phyloP scores from a whole-genome alignment of 2,113 vertebrate genomes.

The Sus scrofa region DNA sequence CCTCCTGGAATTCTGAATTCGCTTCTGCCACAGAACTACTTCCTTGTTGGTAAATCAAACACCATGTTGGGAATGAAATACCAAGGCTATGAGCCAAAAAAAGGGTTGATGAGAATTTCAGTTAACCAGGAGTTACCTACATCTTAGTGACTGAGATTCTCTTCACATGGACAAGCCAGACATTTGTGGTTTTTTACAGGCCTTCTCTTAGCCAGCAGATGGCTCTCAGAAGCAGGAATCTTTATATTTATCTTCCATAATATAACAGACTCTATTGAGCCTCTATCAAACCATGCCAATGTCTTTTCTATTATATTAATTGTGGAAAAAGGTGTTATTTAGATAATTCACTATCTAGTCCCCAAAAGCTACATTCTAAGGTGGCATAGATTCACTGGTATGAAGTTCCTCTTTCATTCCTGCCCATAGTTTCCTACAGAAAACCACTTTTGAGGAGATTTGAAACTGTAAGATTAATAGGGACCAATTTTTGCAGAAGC shows the following conservation, averaged over 20 bases:
- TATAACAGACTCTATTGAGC: not conserved
- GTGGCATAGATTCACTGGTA: not conserved
- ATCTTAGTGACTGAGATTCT: not conserved
- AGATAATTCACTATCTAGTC: not conserved
- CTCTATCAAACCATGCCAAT: not conserved
- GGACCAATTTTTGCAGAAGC: slow-evolving; percentile 6
- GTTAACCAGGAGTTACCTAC: not conserved
- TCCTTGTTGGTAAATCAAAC: not conserved
- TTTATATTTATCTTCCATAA: not conserved
- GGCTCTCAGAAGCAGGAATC: slow-evolving; percentile 49
- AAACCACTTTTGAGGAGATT: slow-evolving; percentile 30
- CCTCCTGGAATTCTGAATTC: slow-evolving; percentile 35
- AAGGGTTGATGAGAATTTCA: not conserved
- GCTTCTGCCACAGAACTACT: not conserved
- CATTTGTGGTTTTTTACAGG: not conserved
- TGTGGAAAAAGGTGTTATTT: not conserved
- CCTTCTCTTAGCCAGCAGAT: slow-evolving; percentile 54
- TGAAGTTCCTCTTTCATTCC: not conserved
- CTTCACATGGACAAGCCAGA: not conserved
- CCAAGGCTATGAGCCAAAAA: not conserved
- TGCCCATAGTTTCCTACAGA: not conserved
- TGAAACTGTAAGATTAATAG: slow-evolving; percentile 3
- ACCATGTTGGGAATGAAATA: not conserved
- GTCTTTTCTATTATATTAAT: not conserved
- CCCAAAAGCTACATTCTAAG: not conserved